A percentile compares a stretch with the other conserved stretches of the same genome.
These are phyloP conservation scores for Solen grandis DNA, from an alignment of 1,140 invertebrate species.

Conservation along the genomic window DNA sequence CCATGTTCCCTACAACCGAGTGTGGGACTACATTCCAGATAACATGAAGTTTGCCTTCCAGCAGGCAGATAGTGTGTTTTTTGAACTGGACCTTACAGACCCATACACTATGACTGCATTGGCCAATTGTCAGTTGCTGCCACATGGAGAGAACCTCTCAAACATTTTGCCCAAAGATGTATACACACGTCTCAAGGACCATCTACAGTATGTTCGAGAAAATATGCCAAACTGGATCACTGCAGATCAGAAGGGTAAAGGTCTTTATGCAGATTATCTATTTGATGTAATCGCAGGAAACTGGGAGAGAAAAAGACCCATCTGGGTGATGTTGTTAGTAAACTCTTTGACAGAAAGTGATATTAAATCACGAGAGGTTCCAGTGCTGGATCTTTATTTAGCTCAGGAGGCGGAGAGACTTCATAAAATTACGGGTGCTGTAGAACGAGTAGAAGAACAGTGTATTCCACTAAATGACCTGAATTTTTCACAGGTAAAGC, in stretches of 20 bases:
- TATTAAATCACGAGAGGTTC: constrained; percentile 82
- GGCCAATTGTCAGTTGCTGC: constrained; percentile 83
- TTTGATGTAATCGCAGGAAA: constrained; percentile 83
- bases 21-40: constrained; percentile 83
- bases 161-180: constrained; percentile 82
- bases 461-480: constrained; percentile 84
- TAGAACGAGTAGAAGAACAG: constrained; percentile 84
- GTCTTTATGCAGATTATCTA: constrained; percentile 83
- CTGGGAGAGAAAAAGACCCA: constrained; percentile 83
- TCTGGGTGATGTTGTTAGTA: constrained; percentile 84
- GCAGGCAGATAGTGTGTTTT: constrained; percentile 82
- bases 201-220: constrained; percentile 82
- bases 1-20: constrained; percentile 84
- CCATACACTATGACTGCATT: constrained; percentile 81
- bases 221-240: constrained; percentile 82
- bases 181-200: constrained; percentile 81
- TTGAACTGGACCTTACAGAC: constrained; percentile 84
- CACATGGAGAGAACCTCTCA: constrained; percentile 80
- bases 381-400: constrained; percentile 83
- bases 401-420: constrained; percentile 82
- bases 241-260: constrained; percentile 81
- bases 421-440: constrained; percentile 82
- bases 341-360: constrained; percentile 83
- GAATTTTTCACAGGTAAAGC: constrained; percentile 82
- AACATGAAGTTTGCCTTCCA: constrained; percentile 83